These are phyloP conservation scores for Diprion similis DNA, from an alignment of 1,140 invertebrate species.

Conservation along the genomic window DNA sequence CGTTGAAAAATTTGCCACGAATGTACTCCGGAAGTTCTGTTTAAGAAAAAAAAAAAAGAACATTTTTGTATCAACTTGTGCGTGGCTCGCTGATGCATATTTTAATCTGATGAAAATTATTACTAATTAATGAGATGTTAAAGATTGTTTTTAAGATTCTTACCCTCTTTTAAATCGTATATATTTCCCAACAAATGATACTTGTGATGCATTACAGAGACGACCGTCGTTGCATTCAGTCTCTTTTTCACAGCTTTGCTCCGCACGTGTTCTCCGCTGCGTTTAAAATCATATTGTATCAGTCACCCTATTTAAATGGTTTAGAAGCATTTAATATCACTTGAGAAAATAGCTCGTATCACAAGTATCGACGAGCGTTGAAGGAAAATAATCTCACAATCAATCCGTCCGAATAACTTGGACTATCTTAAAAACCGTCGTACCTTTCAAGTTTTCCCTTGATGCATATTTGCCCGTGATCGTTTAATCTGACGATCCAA, in stretches of 20 bases:
- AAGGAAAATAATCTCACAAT: background rate
- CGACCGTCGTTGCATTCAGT: background rate
- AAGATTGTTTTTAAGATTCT: background rate
- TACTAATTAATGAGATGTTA: background rate
- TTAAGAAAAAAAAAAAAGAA: background rate
- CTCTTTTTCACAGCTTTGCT: constrained; percentile 2
- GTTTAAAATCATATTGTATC: background rate
- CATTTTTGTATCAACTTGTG: background rate
- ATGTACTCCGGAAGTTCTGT: background rate
- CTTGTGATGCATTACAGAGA: background rate
- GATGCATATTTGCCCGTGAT: background rate
- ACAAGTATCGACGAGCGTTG: background rate
- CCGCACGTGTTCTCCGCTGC: background rate
- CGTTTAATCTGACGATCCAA: background rate
- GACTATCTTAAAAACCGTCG: background rate
- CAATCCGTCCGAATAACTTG: background rate
- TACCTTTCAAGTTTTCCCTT: background rate
- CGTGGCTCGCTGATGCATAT: background rate
- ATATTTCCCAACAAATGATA: background rate
- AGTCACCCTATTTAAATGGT: too few relatives aligned
- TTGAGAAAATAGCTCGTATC: background rate
- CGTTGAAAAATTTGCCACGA: background rate
- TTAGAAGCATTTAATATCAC: background rate
- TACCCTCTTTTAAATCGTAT: background rate
- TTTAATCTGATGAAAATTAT: background rate